Evolutionary conservation across 1,140 invertebrate species (phyloP), one percentile per base, ranked within the genome.

Genomic region (Anagrus nilaparvatae): DNA sequence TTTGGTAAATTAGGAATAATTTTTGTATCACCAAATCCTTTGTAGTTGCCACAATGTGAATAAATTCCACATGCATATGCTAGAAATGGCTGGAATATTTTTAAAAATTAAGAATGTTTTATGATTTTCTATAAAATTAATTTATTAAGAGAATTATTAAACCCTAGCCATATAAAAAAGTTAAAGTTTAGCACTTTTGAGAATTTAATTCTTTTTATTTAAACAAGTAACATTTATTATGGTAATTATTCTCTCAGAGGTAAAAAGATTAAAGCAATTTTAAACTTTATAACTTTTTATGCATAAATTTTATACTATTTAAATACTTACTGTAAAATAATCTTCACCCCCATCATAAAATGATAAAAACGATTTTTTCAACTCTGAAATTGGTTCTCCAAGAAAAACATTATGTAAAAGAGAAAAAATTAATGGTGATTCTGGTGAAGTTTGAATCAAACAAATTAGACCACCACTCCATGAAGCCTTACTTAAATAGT

Each of bases 1-100:
- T 76, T 69, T 2, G 78, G 60, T n/a, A 96, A 59, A 57, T 85
- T 84, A 10, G 93, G 93, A 52, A 97, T 78, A 56, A 97, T 85
- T 71, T 97, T 97, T 20, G 80, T 84, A 64, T 96, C 91, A 8
- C 92, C 92, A 75, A 94, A 94, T 13, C 82, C 78, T 63, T 93
- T 94, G 61, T 96, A 97, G 66, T 97, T 97, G 18, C 92, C 93
- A 57, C 81, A 73, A 64, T 94, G 92, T 16, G 78, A 72, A 59
- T 90, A 87, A 21, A 92, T 58, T 3, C 82, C 87, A 58, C 79
- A 80, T n/a, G 80, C 66, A 67, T 94, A 96, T 4, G 91, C 81
- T 16, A 91, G 59, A 46, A 93, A 79, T 36, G 86, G 84, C 85
- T 90, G 54, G 33, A 72, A 74, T 47, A n/a, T n/a, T n/a, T n/a